Evolutionary conservation across 2,888 invertebrate species (phyloP), one percentile per base, ranked within the genome.

Genomic region (Tetanocera ferruginea): DNA sequence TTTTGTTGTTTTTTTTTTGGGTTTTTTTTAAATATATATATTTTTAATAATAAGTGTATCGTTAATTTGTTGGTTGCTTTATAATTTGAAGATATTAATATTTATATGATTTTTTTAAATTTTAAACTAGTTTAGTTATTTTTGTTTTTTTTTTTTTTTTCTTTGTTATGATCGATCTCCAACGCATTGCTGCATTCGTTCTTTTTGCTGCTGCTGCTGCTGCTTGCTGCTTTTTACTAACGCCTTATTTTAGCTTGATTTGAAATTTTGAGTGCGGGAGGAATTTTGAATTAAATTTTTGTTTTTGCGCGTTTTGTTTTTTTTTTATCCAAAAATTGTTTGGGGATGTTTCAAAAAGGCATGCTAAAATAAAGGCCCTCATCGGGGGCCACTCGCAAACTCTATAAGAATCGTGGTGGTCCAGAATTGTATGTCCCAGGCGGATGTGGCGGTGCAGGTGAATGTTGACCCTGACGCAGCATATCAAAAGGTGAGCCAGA

Each of bases 351-450:
- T 89, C 85, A 89, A 85, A 89, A 89, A 87, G 89, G 89, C 87
- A 87, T 89, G 86, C 87, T 89, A 86, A 89, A 89, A 87, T 88
- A 88, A 84, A 88, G 86, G 85, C 89, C 88, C 86, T 86, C 87
- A 83, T 90, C 89, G 85, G 88, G 88, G 87, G 88, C 89, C 86
- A 89, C 86, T 85, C 86, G 85, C 87, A 89, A 87, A 86, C 87
- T 90, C 89, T 90, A 90, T 90, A 90, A 90, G 86, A 88, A 90
- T 84, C 90, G 87, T 83, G 90, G 89, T 85, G 89, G 89, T 82
- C 88, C 89, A 80, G 89, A 87, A 86, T 89, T 89, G 82, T 88
- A 87, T 84, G 87, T 85, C 84, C 88, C 87, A 83, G 88, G 86
- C 80, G 87, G 84, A 78, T 86, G 86, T 78, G 84, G 83, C 79